phyloP scores from a whole-genome alignment of 2,113 vertebrate species.

The Tichodroma muraria region DNA sequence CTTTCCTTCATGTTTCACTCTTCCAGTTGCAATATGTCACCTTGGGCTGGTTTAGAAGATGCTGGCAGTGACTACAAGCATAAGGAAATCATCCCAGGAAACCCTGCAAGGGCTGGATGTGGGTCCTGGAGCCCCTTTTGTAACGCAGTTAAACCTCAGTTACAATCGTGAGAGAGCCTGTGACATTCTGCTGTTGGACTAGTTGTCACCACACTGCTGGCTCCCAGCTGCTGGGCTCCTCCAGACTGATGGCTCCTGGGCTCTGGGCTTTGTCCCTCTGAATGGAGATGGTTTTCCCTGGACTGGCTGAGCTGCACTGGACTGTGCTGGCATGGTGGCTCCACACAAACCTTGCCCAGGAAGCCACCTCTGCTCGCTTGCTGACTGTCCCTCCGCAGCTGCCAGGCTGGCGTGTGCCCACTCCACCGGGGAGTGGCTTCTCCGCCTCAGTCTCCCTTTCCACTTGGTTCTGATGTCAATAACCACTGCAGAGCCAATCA shows the following conservation, averaged over 20 bases:
- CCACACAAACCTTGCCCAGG: neutral
- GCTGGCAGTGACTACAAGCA: neutral
- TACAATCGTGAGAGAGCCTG: neutral
- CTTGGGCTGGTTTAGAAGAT: neutral
- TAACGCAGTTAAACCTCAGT: accelerated
- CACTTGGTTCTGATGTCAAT: neutral
- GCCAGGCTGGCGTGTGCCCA: accelerated
- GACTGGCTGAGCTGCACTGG: accelerated
- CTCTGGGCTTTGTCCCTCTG: accelerated
- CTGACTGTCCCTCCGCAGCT: accelerated
- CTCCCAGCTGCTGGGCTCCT: too few relatives aligned
- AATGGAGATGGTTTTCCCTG: accelerated
- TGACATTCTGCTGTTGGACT: neutral
- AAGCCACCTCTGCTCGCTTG: accelerated
- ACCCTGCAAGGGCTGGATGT: neutral
- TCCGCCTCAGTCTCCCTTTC: neutral
- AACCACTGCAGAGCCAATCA: neutral
- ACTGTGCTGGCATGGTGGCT: accelerated
- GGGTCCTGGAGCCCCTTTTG: neutral
- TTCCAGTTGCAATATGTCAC: neutral
- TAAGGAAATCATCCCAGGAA: neutral
- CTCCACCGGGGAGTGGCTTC: accelerated
- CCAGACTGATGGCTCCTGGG: neutral
- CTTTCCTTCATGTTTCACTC: neutral
- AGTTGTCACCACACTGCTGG: accelerated